Conservation (phyloP, 2,888 invertebrate species). For the Branchipolynoe longqiensis region DNA sequence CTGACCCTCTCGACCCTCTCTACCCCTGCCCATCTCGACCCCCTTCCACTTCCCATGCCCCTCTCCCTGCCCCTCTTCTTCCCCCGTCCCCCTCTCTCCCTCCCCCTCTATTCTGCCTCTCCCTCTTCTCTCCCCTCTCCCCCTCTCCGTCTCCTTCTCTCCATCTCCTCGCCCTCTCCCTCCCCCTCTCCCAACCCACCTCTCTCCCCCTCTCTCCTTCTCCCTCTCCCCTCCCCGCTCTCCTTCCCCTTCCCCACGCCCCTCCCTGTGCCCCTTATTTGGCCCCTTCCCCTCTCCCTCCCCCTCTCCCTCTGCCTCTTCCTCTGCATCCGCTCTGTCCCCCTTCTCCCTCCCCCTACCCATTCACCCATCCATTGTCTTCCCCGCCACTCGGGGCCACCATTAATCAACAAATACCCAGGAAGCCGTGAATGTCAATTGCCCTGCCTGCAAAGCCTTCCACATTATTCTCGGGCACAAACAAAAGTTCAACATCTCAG, state of each 20-base stretch:
- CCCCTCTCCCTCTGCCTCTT: neutral
- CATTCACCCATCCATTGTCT: constrained; percentile 16
- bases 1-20: neutral
- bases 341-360: constrained; percentile 3
- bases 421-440: constrained; percentile 51
- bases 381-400: neutral
- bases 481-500: constrained; percentile 27
- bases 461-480: constrained; percentile 18
- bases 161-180: neutral
- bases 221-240: neutral
- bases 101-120: neutral
- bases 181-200: neutral
- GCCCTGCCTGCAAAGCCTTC: neutral
- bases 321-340: neutral
- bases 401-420: constrained; percentile 39
- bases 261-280: neutral
- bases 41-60: neutral
- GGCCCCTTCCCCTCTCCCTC: neutral
- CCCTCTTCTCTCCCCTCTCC: neutral
- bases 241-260: constrained; percentile 10
- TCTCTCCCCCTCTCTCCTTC: neutral
- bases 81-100: neutral
- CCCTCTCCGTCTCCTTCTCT: neutral
- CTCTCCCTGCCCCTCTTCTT: neutral
- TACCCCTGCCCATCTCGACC: neutral